A percentile compares a stretch with the other conserved stretches of the same genome.
phyloP scores from a whole-genome alignment of 2,888 invertebrate genomes.

The Dicyrtoma fusca region DNA sequence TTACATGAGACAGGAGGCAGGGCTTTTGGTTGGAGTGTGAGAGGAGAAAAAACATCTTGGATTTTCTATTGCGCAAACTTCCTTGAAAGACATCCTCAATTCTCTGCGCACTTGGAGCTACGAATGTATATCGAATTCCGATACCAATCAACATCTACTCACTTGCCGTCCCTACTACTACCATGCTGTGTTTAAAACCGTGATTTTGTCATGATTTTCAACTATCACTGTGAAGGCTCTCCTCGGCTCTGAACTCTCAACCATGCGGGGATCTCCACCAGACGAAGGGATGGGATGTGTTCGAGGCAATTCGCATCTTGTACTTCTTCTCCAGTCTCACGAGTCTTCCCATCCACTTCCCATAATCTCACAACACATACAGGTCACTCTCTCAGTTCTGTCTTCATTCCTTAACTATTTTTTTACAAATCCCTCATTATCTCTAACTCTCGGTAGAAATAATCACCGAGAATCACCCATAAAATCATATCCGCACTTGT shows the following conservation, averaged over 20 bases:
- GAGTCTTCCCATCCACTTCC: background rate
- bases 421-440: too few relatives aligned
- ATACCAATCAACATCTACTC: slow-evolving; percentile 45
- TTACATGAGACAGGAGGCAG: slow-evolving; percentile 28
- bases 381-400: background rate
- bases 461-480: too few relatives aligned
- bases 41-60: slow-evolving; percentile 50
- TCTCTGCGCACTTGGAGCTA: slow-evolving; percentile 50
- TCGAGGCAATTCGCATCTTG: slow-evolving; percentile 31
- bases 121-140: slow-evolving; percentile 48
- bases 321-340: background rate
- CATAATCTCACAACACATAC: background rate
- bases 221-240: slow-evolving; percentile 26
- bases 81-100: slow-evolving; percentile 53
- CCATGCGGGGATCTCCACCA: background rate
- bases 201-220: slow-evolving; percentile 47
- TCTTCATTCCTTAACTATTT: background rate
- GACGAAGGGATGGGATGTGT: slow-evolving; percentile 7
- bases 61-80: slow-evolving; percentile 53
- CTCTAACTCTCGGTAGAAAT: too few relatives aligned
- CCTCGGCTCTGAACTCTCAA: slow-evolving; percentile 16
- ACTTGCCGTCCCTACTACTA: slow-evolving; percentile 30
- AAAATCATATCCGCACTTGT: too few relatives aligned
- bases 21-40: slow-evolving; percentile 29
- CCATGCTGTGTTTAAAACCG: slow-evolving; percentile 41